A percentile compares a stretch with the other conserved stretches of the same genome.
These are phyloP conservation scores for Urocitellus parryii DNA, from an alignment of 2,113 vertebrate genomes.

Conservation along the genomic window DNA sequence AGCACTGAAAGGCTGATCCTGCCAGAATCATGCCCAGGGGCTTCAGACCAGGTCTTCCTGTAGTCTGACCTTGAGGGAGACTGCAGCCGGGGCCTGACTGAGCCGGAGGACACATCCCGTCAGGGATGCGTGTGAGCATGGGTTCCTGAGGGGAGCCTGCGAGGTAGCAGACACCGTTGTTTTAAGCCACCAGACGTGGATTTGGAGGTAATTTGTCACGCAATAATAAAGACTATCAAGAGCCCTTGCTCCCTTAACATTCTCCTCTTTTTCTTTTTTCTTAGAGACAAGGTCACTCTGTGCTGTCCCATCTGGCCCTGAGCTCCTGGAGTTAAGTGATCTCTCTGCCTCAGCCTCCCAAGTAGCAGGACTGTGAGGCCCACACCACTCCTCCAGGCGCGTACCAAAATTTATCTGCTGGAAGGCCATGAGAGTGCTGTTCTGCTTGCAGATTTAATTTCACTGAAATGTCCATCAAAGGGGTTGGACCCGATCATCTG, in stretches of 20 bases:
- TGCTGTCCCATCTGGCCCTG: too few relatives aligned
- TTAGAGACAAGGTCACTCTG: too few relatives aligned
- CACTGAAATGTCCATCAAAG: not conserved
- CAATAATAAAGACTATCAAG: not conserved
- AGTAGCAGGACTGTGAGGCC: too few relatives aligned
- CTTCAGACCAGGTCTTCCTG: not conserved
- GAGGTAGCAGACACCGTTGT: too few relatives aligned
- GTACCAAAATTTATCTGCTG: not conserved
- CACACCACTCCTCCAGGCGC: too few relatives aligned
- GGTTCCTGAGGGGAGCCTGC: not conserved
- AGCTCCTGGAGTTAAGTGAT: too few relatives aligned
- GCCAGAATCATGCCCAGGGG: not conserved
- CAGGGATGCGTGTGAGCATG: not conserved
- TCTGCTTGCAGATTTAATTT: slow-evolving; percentile 1
- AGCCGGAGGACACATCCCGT: not conserved
- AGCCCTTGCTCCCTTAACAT: not conserved
- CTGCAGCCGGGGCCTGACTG: too few relatives aligned
- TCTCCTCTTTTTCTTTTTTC: not conserved
- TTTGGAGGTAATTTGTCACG: too few relatives aligned
- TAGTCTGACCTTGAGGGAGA: not conserved
- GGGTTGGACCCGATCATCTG: too few relatives aligned
- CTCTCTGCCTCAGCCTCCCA: too few relatives aligned
- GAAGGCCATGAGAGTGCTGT: not conserved
- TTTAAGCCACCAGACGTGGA: too few relatives aligned
- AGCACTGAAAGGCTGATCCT: not conserved